Conservation (phyloP, 2,888 invertebrate genomes). For the Eilema depressum region DNA sequence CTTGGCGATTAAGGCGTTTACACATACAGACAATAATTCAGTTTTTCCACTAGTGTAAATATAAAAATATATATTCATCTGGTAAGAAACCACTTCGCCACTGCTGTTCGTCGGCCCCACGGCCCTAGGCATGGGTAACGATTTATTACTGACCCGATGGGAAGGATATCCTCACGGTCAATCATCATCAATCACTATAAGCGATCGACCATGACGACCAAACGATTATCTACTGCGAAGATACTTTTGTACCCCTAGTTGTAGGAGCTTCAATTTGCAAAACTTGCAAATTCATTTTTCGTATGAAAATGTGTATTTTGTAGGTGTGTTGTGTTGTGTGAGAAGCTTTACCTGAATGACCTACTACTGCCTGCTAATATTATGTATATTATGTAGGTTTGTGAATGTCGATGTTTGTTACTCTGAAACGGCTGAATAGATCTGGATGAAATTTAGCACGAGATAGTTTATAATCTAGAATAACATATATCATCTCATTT, state of each 20-base stretch:
- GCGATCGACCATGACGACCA: not conserved
- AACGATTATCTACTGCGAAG: slow-evolving; percentile 1
- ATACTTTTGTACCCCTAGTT: not conserved
- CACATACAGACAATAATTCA: too few relatives aligned
- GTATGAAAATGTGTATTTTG: not conserved
- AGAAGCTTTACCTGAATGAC: not conserved
- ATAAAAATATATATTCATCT: not conserved
- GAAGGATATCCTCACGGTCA: not conserved
- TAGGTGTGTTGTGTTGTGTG: not conserved
- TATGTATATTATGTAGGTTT: not conserved
- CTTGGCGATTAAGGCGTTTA: too few relatives aligned
- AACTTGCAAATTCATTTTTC: not conserved
- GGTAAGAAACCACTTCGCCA: not conserved
- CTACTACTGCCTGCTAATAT: too few relatives aligned
- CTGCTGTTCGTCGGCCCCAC: not conserved
- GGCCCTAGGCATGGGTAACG: not conserved
- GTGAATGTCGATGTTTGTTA: not conserved
- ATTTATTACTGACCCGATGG: slow-evolving; percentile 6
- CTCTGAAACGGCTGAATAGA: not conserved
- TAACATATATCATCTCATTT: too few relatives aligned
- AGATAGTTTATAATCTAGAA: too few relatives aligned
- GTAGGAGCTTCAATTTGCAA: not conserved
- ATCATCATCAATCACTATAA: slow-evolving; percentile 15
- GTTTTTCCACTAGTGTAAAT: not conserved
- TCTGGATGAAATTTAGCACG: too few relatives aligned